A percentile compares a stretch with the other conserved stretches of the same genome.
These are phyloP conservation scores for Drosophila kambysellisi DNA, from an alignment of 2,888 invertebrate genomes.

Conservation along the genomic window DNA sequence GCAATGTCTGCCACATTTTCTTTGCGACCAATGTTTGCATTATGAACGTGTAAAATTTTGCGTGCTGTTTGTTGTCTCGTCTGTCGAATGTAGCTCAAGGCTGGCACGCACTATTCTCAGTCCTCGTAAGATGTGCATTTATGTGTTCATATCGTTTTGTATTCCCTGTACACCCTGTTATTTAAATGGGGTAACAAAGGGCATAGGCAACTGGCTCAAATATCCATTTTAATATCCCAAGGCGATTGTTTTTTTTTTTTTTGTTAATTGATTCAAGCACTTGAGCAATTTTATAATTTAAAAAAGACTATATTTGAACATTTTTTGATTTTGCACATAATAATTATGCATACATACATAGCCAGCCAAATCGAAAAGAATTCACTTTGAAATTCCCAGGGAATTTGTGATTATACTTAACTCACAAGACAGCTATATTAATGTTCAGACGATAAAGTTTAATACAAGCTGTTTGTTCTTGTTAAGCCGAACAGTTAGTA, in stretches of 20 bases:
- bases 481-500: neutral
- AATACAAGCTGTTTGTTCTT: neutral
- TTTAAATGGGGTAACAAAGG: constrained; percentile 15
- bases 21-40: constrained; percentile 62
- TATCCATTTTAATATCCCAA: neutral
- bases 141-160: constrained; percentile 11
- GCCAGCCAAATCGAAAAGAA: neutral
- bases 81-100: constrained; percentile 68
- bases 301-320: neutral
- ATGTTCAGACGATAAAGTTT: neutral
- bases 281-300: neutral
- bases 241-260: neutral
- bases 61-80: constrained; percentile 43
- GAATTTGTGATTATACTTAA: neutral
- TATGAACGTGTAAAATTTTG: constrained; percentile 56
- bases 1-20: constrained; percentile 43
- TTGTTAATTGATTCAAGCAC: neutral
- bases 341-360: neutral
- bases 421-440: neutral
- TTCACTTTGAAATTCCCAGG: neutral
- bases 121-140: constrained; percentile 12
- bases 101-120: constrained; percentile 61
- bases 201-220: constrained; percentile 22
- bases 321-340: neutral
- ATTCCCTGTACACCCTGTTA: constrained; percentile 14